Evolutionary conservation across 2,113 vertebrate genomes (phyloP).

Genomic region (Bubo bubo): DNA sequence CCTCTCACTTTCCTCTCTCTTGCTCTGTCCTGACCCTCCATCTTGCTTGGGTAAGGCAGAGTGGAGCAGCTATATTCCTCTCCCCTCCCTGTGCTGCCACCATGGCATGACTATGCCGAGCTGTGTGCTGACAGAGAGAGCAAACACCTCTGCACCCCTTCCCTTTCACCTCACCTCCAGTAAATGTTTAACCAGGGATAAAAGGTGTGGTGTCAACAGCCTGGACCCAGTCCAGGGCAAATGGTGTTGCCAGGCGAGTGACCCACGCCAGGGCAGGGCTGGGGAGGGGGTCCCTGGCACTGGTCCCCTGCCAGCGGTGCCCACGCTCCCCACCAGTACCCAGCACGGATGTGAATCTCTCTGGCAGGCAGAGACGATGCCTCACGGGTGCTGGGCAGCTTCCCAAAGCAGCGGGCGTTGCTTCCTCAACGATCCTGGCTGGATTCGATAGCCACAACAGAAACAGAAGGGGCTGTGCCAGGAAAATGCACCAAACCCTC

Average conservation of each 20-base stretch:
- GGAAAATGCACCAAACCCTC: constrained; percentile 36
- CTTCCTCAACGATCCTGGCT: not conserved
- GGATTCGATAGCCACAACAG: not conserved
- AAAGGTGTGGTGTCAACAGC: not conserved
- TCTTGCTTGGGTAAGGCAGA: not conserved
- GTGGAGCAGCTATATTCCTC: not conserved
- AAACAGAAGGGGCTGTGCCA: not conserved
- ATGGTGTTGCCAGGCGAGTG: fast-evolving
- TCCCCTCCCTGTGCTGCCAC: not conserved
- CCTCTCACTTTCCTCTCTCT: not conserved
- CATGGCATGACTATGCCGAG: fast-evolving
- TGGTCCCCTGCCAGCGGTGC: fast-evolving
- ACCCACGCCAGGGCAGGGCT: not conserved
- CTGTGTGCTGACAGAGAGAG: not conserved
- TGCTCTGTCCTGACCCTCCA: not conserved
- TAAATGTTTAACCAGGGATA: constrained; percentile 50
- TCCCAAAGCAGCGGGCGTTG: not conserved
- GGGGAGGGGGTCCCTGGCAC: not conserved
- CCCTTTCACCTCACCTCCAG: not conserved
- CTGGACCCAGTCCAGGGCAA: not conserved
- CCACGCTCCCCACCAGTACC: not conserved
- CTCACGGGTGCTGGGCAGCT: not conserved
- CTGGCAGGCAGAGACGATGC: not conserved
- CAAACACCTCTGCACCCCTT: not conserved
- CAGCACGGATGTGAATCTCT: not conserved